A percentile compares a stretch with the other conserved stretches of the same genome.
phyloP scores from a whole-genome alignment of 2,888 invertebrate species.

The Smittia sp. region DNA sequence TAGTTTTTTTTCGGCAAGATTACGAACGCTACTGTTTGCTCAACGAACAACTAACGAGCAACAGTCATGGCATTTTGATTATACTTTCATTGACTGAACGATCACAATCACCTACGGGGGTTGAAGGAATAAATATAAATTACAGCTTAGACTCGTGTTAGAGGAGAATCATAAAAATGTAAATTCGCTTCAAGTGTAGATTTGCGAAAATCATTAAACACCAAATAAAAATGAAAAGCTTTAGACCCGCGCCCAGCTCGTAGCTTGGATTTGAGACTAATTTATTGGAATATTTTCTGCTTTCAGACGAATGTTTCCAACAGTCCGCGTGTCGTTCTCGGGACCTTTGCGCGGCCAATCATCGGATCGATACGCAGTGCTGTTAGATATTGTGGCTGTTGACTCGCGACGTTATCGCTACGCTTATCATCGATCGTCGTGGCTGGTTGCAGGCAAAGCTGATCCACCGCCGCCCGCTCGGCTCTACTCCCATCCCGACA shows the following conservation, averaged over 20 bases:
- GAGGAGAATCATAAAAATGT: conserved; percentile 25
- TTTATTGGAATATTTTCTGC: conserved; percentile 13
- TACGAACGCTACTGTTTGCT: too few species aligned
- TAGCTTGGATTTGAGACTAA: conserved; percentile 20
- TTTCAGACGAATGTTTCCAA: conserved; percentile 96
- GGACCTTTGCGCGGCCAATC: conserved; percentile 64
- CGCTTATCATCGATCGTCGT: conserved; percentile 96
- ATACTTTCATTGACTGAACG: too few species aligned
- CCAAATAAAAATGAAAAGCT: conserved; percentile 50
- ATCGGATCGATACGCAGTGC: conserved; percentile 84
- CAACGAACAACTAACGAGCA: too few species aligned
- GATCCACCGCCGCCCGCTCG: conserved; percentile 93
- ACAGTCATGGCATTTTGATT: too few species aligned
- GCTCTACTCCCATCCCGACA: conserved; percentile 94
- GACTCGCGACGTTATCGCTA: conserved; percentile 96
- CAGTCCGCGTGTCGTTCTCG: conserved; percentile 89
- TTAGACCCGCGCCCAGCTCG: conserved; percentile 46
- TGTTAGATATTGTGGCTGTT: conserved; percentile 95
- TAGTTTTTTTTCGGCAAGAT: too few species aligned
- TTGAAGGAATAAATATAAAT: too few species aligned
- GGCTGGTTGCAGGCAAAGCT: conserved; percentile 97
- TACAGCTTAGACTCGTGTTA: neutral
- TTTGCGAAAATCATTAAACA: conserved; percentile 38
- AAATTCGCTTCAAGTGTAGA: conserved; percentile 28
- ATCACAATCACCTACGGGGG: too few species aligned